A percentile compares a stretch with the other conserved stretches of the same genome.
Evolutionary conservation across 2,888 invertebrate species (phyloP).

Genomic region (Drosophila leonis): DNA sequence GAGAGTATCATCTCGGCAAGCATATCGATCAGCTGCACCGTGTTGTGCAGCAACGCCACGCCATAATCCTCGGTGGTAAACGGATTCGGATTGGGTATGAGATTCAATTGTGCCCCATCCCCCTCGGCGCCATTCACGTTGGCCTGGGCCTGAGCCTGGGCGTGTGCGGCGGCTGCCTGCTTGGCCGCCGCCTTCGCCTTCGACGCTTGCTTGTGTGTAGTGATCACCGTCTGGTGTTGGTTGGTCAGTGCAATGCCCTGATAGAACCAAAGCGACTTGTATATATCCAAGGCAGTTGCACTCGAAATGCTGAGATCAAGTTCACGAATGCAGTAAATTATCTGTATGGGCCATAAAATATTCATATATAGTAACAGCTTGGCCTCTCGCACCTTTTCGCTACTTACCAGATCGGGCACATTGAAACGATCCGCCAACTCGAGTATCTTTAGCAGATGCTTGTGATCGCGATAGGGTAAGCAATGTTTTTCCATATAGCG

Average conservation of each 20-base stretch:
- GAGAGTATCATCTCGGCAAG: constrained; percentile 84
- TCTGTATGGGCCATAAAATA: constrained; percentile 45
- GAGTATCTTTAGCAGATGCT: constrained; percentile 84
- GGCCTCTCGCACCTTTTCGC: neutral
- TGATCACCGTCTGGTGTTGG: constrained; percentile 80
- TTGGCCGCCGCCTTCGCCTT: constrained; percentile 67
- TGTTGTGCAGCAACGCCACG: constrained; percentile 84
- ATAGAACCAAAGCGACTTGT: constrained; percentile 85
- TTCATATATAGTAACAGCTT: neutral
- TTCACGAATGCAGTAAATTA: constrained; percentile 85
- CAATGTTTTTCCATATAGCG: constrained; percentile 85
- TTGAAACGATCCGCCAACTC: constrained; percentile 85
- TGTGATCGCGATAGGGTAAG: constrained; percentile 84
- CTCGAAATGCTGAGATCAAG: constrained; percentile 84
- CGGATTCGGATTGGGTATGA: constrained; percentile 81
- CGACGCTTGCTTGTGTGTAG: constrained; percentile 49
- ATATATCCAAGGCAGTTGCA: constrained; percentile 84
- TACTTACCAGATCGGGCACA: constrained; percentile 85
- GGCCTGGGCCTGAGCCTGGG: constrained; percentile 41
- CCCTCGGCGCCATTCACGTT: constrained; percentile 53
- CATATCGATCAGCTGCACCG: constrained; percentile 85
- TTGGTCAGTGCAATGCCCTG: constrained; percentile 83
- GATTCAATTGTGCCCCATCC: constrained; percentile 55
- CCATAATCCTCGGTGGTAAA: constrained; percentile 85
- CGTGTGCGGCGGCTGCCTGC: constrained; percentile 45